A percentile compares a stretch with the other conserved stretches of the same genome.
These are phyloP conservation scores for Trachelus stipa DNA, from an alignment of 2,888 invertebrate genomes.

Conservation along the genomic window DNA sequence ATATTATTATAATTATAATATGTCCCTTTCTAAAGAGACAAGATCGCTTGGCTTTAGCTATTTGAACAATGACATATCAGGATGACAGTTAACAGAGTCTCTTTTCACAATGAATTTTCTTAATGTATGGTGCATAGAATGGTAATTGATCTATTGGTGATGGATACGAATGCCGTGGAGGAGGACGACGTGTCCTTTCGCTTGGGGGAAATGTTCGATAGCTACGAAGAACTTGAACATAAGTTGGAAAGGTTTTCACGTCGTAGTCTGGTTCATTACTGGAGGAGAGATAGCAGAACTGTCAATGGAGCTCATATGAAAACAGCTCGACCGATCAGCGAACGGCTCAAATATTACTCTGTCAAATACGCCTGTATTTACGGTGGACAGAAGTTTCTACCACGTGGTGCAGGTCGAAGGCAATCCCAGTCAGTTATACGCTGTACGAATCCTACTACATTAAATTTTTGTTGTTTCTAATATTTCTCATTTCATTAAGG, in stretches of 20 bases:
- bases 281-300: slow-evolving; percentile 66
- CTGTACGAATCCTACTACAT: background rate
- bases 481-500: slow-evolving; percentile 34
- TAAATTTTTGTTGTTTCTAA: background rate
- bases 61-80: background rate
- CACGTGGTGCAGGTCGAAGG: slow-evolving; percentile 62
- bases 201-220: slow-evolving; percentile 65
- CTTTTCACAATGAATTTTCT: background rate
- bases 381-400: slow-evolving; percentile 65
- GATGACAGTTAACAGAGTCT: background rate
- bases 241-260: slow-evolving; percentile 62
- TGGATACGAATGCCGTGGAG: slow-evolving; percentile 41
- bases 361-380: slow-evolving; percentile 67
- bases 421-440: slow-evolving; percentile 58
- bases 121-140: background rate
- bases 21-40: background rate
- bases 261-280: slow-evolving; percentile 65
- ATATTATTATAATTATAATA: background rate
- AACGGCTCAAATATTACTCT: slow-evolving; percentile 64
- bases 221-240: slow-evolving; percentile 62
- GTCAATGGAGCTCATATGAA: slow-evolving; percentile 67
- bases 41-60: background rate
- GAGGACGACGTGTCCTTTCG: slow-evolving; percentile 59
- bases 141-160: slow-evolving; percentile 20
- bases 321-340: slow-evolving; percentile 64